Evolutionary conservation across 2,888 invertebrate species (phyloP).

Genomic region (Dryococelus australis): DNA sequence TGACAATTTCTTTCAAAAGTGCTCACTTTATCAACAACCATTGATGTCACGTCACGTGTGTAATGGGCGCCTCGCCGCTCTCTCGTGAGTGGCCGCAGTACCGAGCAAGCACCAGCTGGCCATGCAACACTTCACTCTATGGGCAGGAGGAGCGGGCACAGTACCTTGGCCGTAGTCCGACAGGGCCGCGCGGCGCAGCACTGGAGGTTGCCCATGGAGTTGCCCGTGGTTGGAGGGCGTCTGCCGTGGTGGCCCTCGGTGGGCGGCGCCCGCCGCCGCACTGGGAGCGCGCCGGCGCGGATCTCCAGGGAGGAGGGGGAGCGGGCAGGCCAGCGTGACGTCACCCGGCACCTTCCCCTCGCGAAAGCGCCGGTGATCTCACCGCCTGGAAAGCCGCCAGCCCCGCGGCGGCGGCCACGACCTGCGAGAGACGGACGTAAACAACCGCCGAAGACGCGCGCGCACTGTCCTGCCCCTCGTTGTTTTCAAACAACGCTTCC

Average conservation of each 20-base stretch:
- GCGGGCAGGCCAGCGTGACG: background rate
- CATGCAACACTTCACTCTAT: no score
- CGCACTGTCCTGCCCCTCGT: background rate
- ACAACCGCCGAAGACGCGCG: background rate
- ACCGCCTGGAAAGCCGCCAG: slow-evolving; percentile 3
- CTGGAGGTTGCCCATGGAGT: background rate
- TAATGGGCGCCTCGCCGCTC: no score
- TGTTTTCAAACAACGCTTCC: background rate
- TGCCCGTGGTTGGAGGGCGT: background rate
- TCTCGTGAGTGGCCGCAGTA: no score
- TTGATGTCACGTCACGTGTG: no score
- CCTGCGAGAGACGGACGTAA: background rate
- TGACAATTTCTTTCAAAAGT: no score
- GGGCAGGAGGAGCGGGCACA: background rate
- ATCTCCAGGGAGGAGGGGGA: background rate
- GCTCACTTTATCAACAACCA: no score
- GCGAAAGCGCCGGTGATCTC: background rate
- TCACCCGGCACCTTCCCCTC: background rate
- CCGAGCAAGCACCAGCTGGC: no score
- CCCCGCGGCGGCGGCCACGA: background rate
- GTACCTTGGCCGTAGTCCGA: background rate
- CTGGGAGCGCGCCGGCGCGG: background rate
- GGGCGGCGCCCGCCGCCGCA: background rate
- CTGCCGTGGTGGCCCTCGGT: background rate
- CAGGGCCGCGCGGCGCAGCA: background rate